Conservation (phyloP, 2,113 vertebrate species). For the Micromys minutus region DNA sequence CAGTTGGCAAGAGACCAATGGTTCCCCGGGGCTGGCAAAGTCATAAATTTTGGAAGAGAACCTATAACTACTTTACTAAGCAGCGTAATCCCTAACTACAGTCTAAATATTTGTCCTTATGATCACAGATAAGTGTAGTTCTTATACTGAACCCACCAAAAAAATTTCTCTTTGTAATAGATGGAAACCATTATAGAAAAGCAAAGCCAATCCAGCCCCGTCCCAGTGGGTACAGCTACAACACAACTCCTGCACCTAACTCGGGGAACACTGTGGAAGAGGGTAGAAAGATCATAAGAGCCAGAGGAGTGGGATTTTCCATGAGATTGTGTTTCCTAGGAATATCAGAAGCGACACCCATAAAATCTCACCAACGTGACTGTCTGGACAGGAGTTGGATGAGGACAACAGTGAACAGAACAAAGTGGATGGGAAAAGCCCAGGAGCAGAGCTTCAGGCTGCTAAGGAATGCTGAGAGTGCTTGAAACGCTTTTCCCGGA, state of each 20-base stretch:
- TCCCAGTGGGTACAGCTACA: background rate
- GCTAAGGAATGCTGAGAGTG: background rate
- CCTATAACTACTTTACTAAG: background rate
- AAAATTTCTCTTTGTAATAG: background rate
- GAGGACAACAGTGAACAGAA: background rate
- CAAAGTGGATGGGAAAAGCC: background rate
- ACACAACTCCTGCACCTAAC: background rate
- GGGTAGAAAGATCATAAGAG: background rate
- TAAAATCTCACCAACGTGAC: background rate
- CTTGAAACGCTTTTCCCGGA: background rate
- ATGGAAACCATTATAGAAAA: background rate
- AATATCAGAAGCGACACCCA: background rate
- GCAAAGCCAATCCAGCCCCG: background rate
- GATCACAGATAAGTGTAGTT: background rate
- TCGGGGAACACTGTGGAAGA: background rate
- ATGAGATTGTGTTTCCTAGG: background rate
- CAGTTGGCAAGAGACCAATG: background rate
- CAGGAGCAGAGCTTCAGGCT: background rate
- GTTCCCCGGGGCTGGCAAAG: background rate
- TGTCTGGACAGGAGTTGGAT: background rate
- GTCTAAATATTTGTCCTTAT: background rate
- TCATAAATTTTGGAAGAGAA: background rate
- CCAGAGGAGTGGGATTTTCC: background rate
- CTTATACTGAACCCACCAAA: background rate
- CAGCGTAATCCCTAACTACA: background rate